Evolutionary conservation across 2,797 vertebrate species (phyloP).

Genomic region (Neostethus bicornis): DNA sequence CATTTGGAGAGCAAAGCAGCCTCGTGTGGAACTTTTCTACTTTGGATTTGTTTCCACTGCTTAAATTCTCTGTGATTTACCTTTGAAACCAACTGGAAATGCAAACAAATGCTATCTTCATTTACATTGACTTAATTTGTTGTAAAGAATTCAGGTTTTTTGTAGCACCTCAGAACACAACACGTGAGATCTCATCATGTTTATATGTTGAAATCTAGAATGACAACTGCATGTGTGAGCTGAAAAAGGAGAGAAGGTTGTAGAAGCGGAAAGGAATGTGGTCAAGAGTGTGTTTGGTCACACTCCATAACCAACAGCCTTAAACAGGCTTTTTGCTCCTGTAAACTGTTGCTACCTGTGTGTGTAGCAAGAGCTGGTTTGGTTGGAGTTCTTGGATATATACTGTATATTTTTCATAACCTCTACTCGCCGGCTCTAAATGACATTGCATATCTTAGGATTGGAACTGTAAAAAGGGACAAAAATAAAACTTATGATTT

Average conservation of each 20-base stretch:
- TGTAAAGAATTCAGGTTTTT: conserved; percentile 7
- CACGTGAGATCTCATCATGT: conserved; percentile 7
- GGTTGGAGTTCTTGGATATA: not conserved
- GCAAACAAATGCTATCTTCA: conserved; percentile 19
- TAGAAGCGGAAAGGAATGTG: conserved; percentile 28
- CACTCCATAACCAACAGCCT: conserved; percentile 48
- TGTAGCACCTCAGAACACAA: not conserved
- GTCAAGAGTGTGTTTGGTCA: conserved; percentile 51
- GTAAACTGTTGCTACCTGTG: conserved; percentile 33
- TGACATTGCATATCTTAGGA: not conserved
- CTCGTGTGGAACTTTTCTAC: conserved; percentile 15
- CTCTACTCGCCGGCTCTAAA: not conserved
- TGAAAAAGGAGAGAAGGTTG: not conserved
- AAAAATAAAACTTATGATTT: too few species aligned
- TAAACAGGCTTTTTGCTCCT: conserved; percentile 47
- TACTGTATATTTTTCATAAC: not conserved
- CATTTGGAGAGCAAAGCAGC: conserved; percentile 9
- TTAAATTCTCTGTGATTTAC: conserved; percentile 14
- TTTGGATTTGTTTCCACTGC: conserved; percentile 21
- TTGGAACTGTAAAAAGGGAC: not conserved
- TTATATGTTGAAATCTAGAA: conserved; percentile 4
- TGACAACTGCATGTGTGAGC: conserved; percentile 5
- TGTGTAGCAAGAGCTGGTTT: not conserved
- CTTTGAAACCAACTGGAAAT: conserved; percentile 16
- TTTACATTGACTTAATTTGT: conserved; percentile 9